Evolutionary conservation across 2,888 invertebrate species (phyloP).

Genomic region (Muschampia plurimacula): DNA sequence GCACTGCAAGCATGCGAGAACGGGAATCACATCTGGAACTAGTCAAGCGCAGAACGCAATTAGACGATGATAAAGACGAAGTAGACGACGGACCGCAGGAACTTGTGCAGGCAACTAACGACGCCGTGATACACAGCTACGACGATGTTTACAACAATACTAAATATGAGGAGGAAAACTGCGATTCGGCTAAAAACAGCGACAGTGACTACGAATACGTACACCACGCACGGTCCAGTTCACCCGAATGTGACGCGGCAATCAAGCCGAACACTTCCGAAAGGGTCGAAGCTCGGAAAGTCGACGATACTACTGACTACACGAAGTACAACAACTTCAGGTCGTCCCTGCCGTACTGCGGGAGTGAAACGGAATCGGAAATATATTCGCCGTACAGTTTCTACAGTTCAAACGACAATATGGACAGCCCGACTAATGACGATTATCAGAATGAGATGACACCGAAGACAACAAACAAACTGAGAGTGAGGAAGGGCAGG

Average conservation of each 20-base stretch:
- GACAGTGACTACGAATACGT: constrained; percentile 88
- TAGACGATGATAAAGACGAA: constrained; percentile 85
- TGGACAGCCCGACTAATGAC: constrained; percentile 73
- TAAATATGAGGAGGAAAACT: constrained; percentile 77
- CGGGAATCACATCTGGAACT: constrained; percentile 89
- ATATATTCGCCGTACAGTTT: constrained; percentile 94
- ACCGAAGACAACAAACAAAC: constrained; percentile 85
- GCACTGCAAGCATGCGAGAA: constrained; percentile 95
- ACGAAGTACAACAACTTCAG: constrained; percentile 87
- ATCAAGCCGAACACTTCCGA: constrained; percentile 68
- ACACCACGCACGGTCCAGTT: constrained; percentile 87
- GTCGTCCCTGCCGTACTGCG: constrained; percentile 92
- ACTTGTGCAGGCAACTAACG: constrained; percentile 78
- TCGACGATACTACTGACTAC: constrained; percentile 76
- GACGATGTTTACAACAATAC: constrained; percentile 80
- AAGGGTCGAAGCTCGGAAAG: constrained; percentile 66
- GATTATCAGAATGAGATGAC: constrained; percentile 77
- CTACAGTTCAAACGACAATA: constrained; percentile 87
- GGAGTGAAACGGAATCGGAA: constrained; percentile 93
- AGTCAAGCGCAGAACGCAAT: constrained; percentile 78
- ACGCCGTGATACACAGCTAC: constrained; percentile 77
- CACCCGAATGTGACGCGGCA: constrained; percentile 88
- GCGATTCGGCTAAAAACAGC: constrained; percentile 81
- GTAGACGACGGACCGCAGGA: constrained; percentile 74
- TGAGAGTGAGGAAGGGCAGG: constrained; percentile 91